Base-by-base conservation (phyloP, 2,888 invertebrate genomes). In the Drosophila aldrichi region DNA sequence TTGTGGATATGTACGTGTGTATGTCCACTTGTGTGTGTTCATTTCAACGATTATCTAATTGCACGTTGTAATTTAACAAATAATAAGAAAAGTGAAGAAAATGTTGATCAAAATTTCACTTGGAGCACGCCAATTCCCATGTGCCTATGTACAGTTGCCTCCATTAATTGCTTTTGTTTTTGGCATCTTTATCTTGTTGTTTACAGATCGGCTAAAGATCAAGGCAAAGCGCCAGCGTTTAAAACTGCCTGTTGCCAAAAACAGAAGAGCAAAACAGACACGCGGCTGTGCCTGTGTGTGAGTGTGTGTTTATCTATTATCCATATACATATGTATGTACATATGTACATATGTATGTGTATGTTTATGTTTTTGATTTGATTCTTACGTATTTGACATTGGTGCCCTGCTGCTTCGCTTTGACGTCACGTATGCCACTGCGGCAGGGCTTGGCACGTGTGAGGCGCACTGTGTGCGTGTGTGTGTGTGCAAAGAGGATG, bases 401-500 rank as follows among this genome's bases (percentile, higher is more conserved):
- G 5, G 44, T 40, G 20, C 36, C 25, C 36, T 18, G 38, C 58
- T 55, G 54, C 64, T 67, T 67, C 64, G 48, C 71, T 79, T 71
- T 77, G 80, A 79, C 77, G 80, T 77, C 77, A 77, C 44, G 63
- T 16, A 9, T 51, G 34, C 44, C 34, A 34, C 36, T 12, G n/a
- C 10, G 57, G 10, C n/a, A n/a, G 34, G 57, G 16, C 2, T 8
- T 5, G 25, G 18, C 58, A 29, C 44, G 38, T 52, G 22, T 38
- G 12, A 9, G 20, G 3, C 40, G 1, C 29, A 9, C 20, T 10
- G 12, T 34, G 5, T 20, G 16, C 25, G 3, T 41, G 14, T 25
- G 6, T 34, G 7, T 29, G 16, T 34, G 3, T 34, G 14, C n/a
- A 6, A n/a, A 7, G 38, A 34, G 44, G 55, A 46, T 54, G 38